Evolutionary conservation across 2,797 vertebrate genomes (phyloP).

Genomic region (Heterohyrax brucei): DNA sequence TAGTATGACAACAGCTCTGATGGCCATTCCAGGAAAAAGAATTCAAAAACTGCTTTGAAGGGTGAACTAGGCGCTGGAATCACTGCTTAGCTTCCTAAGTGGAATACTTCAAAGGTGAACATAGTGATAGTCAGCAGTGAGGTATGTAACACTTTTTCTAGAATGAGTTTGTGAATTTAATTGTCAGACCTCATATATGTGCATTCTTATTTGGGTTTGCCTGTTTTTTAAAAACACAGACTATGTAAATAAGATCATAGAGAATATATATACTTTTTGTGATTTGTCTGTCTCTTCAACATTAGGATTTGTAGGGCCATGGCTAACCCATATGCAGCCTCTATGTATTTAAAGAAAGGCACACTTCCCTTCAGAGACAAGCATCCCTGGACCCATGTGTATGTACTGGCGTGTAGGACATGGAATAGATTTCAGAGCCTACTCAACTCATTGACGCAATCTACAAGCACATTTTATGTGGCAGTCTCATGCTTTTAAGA

Average conservation of each 20-base stretch:
- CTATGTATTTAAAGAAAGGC: not conserved
- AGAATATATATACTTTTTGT: not conserved
- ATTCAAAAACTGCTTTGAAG: too few species aligned
- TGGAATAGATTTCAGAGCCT: not conserved
- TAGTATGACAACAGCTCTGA: too few species aligned
- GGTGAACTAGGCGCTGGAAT: too few species aligned
- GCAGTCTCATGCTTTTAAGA: not conserved
- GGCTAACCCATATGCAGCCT: not conserved
- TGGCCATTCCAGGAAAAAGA: too few species aligned
- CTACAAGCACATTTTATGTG: not conserved
- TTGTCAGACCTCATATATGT: not conserved
- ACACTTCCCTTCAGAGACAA: not conserved
- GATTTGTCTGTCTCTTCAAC: conserved; percentile 23
- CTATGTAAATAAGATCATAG: not conserved
- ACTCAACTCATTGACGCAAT: not conserved
- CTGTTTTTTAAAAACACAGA: not conserved
- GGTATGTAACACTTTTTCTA: too few species aligned
- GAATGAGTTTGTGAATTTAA: too few species aligned
- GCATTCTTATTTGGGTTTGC: not conserved
- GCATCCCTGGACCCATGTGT: not conserved
- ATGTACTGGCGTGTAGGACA: not conserved
- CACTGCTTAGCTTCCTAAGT: too few species aligned
- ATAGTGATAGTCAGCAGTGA: too few species aligned
- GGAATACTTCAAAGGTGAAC: too few species aligned
- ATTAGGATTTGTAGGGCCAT: not conserved